Evolutionary conservation across 2,888 invertebrate genomes (phyloP).

Genomic region (Mechanitis mazaeus): DNA sequence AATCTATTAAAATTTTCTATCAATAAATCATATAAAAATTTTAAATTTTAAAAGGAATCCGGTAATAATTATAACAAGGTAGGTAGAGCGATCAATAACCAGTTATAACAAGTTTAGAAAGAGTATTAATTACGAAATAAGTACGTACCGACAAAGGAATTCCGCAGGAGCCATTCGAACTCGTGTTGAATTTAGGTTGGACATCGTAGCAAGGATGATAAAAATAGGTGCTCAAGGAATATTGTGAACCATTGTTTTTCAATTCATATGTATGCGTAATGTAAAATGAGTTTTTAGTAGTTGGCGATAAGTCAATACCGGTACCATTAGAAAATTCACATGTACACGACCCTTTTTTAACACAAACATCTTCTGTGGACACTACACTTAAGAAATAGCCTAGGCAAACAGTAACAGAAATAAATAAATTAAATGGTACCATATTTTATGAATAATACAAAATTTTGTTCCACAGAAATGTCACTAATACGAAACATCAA

Average conservation of each 20-base stretch:
- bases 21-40: too few species aligned
- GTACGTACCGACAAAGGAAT: slow-evolving; percentile 51
- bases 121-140: slow-evolving; percentile 16
- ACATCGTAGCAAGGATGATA: slow-evolving; percentile 65
- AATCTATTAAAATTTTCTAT: too few species aligned
- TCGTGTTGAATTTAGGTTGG: slow-evolving; percentile 36
- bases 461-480: neutral
- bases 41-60: too few species aligned
- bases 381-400: slow-evolving; percentile 16
- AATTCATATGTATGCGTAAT: slow-evolving; percentile 41
- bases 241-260: slow-evolving; percentile 38
- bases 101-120: slow-evolving; percentile 7
- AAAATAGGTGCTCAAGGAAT: slow-evolving; percentile 51
- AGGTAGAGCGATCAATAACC: neutral
- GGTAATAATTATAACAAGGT: too few species aligned
- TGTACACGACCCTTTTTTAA: slow-evolving; percentile 52
- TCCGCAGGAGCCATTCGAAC: slow-evolving; percentile 39
- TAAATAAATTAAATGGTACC: slow-evolving; percentile 13
- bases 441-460: neutral
- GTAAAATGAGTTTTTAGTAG: slow-evolving; percentile 47
- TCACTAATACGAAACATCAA: neutral
- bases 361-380: slow-evolving; percentile 48
- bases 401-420: slow-evolving; percentile 11
- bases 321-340: slow-evolving; percentile 70
- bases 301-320: slow-evolving; percentile 61